Evolutionary conservation across 2,797 vertebrate genomes (phyloP).

Genomic region (Phrynocephalus guinanensis): DNA sequence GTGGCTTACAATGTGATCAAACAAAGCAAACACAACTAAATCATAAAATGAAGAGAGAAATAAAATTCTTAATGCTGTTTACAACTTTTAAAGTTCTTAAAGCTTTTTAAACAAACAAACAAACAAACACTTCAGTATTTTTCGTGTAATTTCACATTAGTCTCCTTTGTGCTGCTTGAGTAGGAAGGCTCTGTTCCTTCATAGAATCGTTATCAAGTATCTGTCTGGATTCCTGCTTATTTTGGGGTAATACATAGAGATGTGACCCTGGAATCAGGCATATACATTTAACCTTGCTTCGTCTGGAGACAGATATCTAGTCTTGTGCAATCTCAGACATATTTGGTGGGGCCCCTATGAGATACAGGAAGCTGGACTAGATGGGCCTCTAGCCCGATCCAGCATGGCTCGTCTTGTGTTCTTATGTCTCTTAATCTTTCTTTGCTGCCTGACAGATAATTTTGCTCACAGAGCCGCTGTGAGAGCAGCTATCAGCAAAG

Average conservation of each 20-base stretch:
- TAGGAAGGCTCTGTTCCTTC: background rate
- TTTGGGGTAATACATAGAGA: background rate
- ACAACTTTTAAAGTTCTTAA: background rate
- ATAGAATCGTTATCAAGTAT: background rate
- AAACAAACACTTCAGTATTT: background rate
- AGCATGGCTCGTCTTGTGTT: too few species aligned
- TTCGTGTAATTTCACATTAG: background rate
- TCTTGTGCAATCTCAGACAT: too few species aligned
- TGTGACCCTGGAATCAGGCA: background rate
- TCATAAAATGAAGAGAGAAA: background rate
- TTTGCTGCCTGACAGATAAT: slow-evolving; percentile 79
- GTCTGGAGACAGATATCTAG: too few species aligned
- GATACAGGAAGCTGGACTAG: too few species aligned
- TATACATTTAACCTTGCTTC: background rate
- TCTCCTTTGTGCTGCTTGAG: background rate
- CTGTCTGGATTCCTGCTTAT: background rate
- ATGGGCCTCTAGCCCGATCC: too few species aligned
- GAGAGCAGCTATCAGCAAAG: slow-evolving; percentile 81
- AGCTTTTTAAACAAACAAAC: background rate
- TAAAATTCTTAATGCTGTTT: background rate
- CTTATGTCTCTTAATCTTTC: background rate
- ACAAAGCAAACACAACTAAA: background rate
- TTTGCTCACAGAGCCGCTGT: slow-evolving; percentile 87
- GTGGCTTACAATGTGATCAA: background rate
- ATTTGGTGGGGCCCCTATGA: too few species aligned